Evolutionary conservation across 2,797 vertebrate species (phyloP).

Genomic region (Rhinella marina): DNA sequence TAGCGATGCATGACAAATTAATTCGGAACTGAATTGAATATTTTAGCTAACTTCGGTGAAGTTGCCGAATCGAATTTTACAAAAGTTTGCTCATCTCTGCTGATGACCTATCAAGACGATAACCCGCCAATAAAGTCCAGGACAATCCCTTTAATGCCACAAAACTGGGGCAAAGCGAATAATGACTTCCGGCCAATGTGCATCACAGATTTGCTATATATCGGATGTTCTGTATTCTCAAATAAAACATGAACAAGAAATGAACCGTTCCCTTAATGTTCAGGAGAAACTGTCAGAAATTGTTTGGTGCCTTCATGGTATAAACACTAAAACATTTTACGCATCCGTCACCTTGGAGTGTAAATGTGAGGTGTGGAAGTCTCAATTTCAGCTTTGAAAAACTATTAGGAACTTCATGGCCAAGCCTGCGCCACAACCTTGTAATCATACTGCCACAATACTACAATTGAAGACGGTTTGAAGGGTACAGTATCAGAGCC

Average conservation of each 20-base stretch:
- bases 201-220: background rate
- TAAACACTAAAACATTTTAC: constrained; percentile 1
- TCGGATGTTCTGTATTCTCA: background rate
- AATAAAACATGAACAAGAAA: background rate
- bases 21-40: too few species aligned
- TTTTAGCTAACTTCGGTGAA: too few species aligned
- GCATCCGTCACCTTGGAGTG: background rate
- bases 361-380: background rate
- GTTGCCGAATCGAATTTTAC: too few species aligned
- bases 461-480: background rate
- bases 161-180: too few species aligned
- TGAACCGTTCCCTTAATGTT: background rate
- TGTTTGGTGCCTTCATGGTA: background rate
- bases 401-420: background rate
- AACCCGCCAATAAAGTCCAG: too few species aligned
- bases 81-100: too few species aligned
- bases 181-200: background rate
- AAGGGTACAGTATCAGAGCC: background rate
- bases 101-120: too few species aligned
- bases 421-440: background rate
- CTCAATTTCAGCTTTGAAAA: background rate
- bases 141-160: too few species aligned
- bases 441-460: constrained; percentile 9
- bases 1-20: too few species aligned
- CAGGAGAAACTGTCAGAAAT: background rate